A percentile compares a stretch with the other conserved stretches of the same genome.
phyloP scores from a whole-genome alignment of 2,888 invertebrate genomes.

The Polydrusus cervinus region DNA sequence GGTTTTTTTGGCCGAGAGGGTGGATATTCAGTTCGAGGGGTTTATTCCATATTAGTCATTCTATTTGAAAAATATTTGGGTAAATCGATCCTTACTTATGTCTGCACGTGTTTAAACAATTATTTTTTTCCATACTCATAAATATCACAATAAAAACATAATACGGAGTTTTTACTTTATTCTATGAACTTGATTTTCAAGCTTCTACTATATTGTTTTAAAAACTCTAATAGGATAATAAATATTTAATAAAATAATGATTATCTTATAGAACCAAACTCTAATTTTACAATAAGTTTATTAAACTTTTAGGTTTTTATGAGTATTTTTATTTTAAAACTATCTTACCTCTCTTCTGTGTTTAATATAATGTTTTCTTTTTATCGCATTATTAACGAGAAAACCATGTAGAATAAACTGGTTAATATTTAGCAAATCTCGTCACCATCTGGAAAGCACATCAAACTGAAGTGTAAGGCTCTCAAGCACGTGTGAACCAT shows the following conservation, averaged over 20 bases:
- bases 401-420: constrained; percentile 3
- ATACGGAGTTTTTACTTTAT: no score
- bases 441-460: constrained; percentile 41
- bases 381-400: constrained; percentile 5
- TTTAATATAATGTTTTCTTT: no score
- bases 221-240: no score
- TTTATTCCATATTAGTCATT: constrained; percentile 7
- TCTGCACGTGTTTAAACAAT: not conserved
- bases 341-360: no score
- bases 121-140: not conserved
- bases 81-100: not conserved
- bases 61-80: not conserved
- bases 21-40: constrained; percentile 5
- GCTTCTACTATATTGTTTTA: no score
- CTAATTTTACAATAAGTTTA: no score
- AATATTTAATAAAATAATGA: no score
- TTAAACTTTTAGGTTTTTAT: no score
- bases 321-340: no score
- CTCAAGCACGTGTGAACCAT: constrained; percentile 48
- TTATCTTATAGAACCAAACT: no score
- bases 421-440: constrained; percentile 21
- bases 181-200: no score
- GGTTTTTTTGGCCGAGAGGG: constrained; percentile 13
- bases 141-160: not conserved
- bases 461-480: constrained; percentile 36